Evolutionary conservation across 2,113 vertebrate species (phyloP).

Genomic region (Setophaga petechia): DNA sequence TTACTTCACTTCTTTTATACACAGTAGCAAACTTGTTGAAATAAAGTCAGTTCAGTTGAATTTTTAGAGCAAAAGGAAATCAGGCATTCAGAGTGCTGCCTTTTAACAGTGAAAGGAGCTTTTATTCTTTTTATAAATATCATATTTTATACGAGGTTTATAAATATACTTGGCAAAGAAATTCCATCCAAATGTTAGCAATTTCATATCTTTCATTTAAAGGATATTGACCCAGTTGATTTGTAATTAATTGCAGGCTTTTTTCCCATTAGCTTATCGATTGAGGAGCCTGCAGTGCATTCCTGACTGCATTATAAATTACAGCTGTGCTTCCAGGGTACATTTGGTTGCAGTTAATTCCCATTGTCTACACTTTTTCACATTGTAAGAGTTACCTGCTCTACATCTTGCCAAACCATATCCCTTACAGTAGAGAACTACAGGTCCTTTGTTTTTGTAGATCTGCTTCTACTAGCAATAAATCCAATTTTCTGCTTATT

Average conservation of each 20-base stretch:
- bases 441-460: not conserved
- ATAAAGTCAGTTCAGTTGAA: not conserved
- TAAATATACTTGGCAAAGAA: slow-evolving; percentile 49
- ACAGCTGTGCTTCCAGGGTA: not conserved
- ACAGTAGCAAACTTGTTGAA: not conserved
- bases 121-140: slow-evolving; percentile 40
- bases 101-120: slow-evolving; percentile 27
- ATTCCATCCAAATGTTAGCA: slow-evolving; percentile 39
- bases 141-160: slow-evolving; percentile 18
- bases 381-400: slow-evolving; percentile 28
- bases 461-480: not conserved
- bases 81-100: not conserved
- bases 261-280: slow-evolving; percentile 53
- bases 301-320: slow-evolving; percentile 47
- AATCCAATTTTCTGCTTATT: slow-evolving; percentile 22
- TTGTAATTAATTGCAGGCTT: slow-evolving; percentile 58
- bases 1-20: not conserved
- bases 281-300: slow-evolving; percentile 2
- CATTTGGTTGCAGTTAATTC: slow-evolving; percentile 48
- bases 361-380: slow-evolving; percentile 23
- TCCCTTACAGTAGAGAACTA: not conserved
- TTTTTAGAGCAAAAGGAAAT: slow-evolving; percentile 5
- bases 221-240: slow-evolving; percentile 48
- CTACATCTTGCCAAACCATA: not conserved
- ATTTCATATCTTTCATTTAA: slow-evolving; percentile 34